Conservation (phyloP, 2,888 invertebrate genomes). For the Polymixis lichenea region DNA sequence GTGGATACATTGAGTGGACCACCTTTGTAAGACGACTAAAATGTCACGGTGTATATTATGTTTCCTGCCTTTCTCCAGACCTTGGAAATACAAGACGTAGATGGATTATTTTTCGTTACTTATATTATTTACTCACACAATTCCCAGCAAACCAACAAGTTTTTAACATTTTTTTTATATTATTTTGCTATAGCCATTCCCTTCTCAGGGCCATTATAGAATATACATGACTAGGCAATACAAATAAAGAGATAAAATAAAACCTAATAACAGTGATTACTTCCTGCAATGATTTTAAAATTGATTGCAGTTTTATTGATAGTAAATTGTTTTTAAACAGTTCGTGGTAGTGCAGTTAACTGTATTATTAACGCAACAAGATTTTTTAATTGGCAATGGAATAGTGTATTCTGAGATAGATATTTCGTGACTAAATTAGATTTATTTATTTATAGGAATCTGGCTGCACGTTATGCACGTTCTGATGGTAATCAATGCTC, state of each 20-base stretch:
- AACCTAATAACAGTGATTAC: constrained; percentile 35
- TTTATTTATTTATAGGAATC: constrained; percentile 1
- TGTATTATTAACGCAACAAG: constrained; percentile 13
- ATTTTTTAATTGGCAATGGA: constrained; percentile 4
- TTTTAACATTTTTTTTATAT: not conserved
- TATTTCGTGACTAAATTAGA: not conserved
- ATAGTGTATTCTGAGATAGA: not conserved
- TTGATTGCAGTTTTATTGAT: constrained; percentile 31
- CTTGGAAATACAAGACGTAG: constrained; percentile 10
- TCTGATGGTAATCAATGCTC: no score
- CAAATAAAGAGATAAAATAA: constrained; percentile 22
- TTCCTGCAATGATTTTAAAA: constrained; percentile 47
- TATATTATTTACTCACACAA: constrained; percentile 1
- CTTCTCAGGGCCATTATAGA: constrained; percentile 52
- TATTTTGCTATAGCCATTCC: constrained; percentile 37
- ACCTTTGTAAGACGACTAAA: no score
- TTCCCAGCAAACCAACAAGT: constrained; percentile 10
- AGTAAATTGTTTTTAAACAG: not conserved
- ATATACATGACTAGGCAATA: constrained; percentile 23
- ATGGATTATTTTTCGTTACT: constrained; percentile 4
- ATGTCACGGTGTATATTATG: no score
- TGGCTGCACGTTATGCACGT: not conserved
- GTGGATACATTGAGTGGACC: no score
- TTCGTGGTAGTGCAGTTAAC: constrained; percentile 4
- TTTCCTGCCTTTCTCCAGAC: constrained; percentile 47